A percentile compares a stretch with the other conserved stretches of the same genome.
Evolutionary conservation across 1,140 invertebrate species (phyloP).

Genomic region (Aculops lycopersici): DNA sequence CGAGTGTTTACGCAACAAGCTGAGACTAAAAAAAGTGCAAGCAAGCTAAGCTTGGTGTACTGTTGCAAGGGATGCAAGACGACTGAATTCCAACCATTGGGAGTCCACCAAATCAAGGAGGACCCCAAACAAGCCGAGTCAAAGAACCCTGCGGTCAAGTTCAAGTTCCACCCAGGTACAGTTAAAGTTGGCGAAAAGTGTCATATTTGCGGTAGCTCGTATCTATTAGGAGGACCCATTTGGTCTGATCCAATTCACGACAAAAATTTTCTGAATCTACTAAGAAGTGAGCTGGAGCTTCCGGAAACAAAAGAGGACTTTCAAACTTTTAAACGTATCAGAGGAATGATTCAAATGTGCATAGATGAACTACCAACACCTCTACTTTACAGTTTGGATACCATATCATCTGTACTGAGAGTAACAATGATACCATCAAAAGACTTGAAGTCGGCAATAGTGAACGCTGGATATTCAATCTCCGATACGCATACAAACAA

Average conservation of each 20-base stretch:
- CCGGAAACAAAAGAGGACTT: slow-evolving; percentile 8
- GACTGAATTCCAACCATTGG: slow-evolving; percentile 37
- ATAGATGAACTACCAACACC: slow-evolving; percentile 49
- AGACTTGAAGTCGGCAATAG: slow-evolving; percentile 44
- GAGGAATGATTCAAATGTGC: slow-evolving; percentile 22
- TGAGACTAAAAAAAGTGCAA: slow-evolving; percentile 46
- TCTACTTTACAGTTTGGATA: slow-evolving; percentile 44
- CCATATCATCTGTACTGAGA: slow-evolving; percentile 28
- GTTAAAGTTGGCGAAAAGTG: slow-evolving; percentile 34
- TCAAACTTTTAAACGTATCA: slow-evolving; percentile 34
- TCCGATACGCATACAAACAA: slow-evolving; percentile 63
- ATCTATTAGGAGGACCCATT: slow-evolving; percentile 63
- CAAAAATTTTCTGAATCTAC: slow-evolving; percentile 28
- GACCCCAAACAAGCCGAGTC: neutral
- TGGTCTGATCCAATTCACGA: slow-evolving; percentile 61
- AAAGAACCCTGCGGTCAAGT: slow-evolving; percentile 9
- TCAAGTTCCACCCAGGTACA: slow-evolving; percentile 28
- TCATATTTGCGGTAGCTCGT: slow-evolving; percentile 33
- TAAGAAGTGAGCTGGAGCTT: slow-evolving; percentile 10
- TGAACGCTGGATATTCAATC: slow-evolving; percentile 69
- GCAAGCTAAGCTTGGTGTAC: slow-evolving; percentile 51
- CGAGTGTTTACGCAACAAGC: slow-evolving; percentile 37
- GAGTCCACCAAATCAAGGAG: slow-evolving; percentile 20
- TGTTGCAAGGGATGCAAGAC: slow-evolving; percentile 59
- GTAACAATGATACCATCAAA: slow-evolving; percentile 20